Evolutionary conservation across 2,113 vertebrate genomes (phyloP).

Genomic region (Pandion haliaetus): DNA sequence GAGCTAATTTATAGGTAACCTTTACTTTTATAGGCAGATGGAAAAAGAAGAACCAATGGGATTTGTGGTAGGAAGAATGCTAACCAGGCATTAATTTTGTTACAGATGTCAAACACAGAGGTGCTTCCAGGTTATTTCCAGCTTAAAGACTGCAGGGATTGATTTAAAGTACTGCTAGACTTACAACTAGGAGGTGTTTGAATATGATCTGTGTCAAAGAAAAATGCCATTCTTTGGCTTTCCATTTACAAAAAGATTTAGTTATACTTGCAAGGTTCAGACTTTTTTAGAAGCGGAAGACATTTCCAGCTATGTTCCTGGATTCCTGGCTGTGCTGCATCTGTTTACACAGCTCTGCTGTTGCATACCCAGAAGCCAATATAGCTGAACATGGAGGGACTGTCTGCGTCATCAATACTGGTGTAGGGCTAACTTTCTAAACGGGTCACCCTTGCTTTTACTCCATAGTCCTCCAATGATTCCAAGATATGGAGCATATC

Average conservation of each 20-base stretch:
- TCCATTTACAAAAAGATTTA: slow-evolving; percentile 16
- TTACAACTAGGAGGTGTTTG: background rate
- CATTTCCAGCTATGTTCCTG: background rate
- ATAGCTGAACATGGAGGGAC: background rate
- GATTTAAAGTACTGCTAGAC: background rate
- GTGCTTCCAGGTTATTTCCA: background rate
- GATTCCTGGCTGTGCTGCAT: background rate
- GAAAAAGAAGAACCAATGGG: background rate
- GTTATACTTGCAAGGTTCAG: background rate
- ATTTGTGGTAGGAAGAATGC: background rate
- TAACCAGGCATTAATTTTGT: background rate
- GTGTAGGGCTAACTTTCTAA: background rate
- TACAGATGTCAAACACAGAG: background rate
- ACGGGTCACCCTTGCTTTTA: background rate
- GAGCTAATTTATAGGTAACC: background rate
- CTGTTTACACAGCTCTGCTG: background rate
- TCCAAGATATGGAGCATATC: background rate
- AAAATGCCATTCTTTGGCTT: background rate
- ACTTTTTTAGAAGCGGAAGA: background rate
- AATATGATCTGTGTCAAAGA: background rate
- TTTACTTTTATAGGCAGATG: background rate
- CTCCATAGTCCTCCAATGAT: background rate
- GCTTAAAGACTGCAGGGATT: background rate
- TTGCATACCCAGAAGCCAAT: background rate
- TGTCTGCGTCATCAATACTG: background rate